Base-by-base conservation (phyloP, 2,797 vertebrate species). In the Epinephelus malabaricus region DNA sequence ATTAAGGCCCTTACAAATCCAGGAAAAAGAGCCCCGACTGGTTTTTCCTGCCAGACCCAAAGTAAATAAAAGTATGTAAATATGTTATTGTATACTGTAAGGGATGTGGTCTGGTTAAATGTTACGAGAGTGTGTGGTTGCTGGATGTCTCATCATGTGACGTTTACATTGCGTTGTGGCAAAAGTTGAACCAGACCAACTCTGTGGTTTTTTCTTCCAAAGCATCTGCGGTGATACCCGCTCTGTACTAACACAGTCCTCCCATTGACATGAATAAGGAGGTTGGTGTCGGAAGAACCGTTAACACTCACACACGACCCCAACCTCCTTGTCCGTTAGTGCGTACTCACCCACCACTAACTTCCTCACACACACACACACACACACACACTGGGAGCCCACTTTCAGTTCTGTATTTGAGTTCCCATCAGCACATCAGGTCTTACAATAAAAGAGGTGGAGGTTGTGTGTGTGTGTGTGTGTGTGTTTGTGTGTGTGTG, bases 361-460 rank as follows among this genome's bases (percentile, higher is more conserved):
- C 76, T 86, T 84, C 79, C 79, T 59, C 78, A 45, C 63, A 50
- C 65, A 59, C 55, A 73, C 74, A 75, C 38, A 71, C 25, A 62
- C 40, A 43, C 40, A 43, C 68, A 59, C 56, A 71, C 49, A 45
- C 1, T 61, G 38, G 34, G 76, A 74, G 25, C 76, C 66, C 80
- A 81, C 88, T 91, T 90, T 92, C 89, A 78, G 69, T 92, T 92
- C 89, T 84, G 71, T 73, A 47, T 89, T 72, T 81, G 58, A 81
- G 30, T 89, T 92, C 86, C 78, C 67, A 81, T 82, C 86, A 86
- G 23, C 27, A 13, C 51, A 14, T 55, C 15, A 4, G 59, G 19
- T 79, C 30, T 90, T 82, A 89, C 88, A 82, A 81, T 88, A 86
- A 86, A 82, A 69, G 63, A 65, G 60, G 40, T 8, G 47, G 49